phyloP scores from a whole-genome alignment of 2,888 invertebrate species.

The Drosophila atroscutellata region DNA sequence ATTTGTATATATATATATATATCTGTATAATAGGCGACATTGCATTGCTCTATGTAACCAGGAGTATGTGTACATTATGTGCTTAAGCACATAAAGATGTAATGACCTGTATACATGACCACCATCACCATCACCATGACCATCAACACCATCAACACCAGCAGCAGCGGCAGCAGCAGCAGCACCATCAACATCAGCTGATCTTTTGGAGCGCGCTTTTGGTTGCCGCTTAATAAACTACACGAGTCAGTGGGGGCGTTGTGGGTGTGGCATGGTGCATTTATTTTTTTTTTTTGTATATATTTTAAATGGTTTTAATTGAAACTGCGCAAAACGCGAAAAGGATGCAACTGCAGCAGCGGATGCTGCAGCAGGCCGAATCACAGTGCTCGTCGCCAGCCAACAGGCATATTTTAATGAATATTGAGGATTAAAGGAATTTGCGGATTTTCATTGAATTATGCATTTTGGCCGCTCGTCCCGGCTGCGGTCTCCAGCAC shows the following conservation, averaged over 20 bases:
- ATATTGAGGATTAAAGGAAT: conserved; percentile 85
- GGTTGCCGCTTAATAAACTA: conserved; percentile 69
- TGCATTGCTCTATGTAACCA: conserved; percentile 6
- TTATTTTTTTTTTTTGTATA: conserved; percentile 14
- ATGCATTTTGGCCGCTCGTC: conserved; percentile 80
- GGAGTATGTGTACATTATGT: conserved; percentile 61
- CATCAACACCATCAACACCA: conserved; percentile 22
- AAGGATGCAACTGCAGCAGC: conserved; percentile 16
- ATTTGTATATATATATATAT: neutral
- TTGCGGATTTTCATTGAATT: conserved; percentile 85
- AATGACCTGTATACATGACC: conserved; percentile 71
- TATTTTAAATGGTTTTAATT: conserved; percentile 83
- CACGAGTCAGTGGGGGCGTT: conserved; percentile 34
- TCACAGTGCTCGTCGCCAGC: conserved; percentile 46
- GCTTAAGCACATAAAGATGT: conserved; percentile 76
- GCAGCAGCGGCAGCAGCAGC: conserved; percentile 2
- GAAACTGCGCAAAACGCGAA: conserved; percentile 65
- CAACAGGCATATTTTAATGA: conserved; percentile 82
- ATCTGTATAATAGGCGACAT: conserved; percentile 1
- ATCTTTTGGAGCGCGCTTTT: conserved; percentile 40
- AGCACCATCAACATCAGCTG: conserved; percentile 35
- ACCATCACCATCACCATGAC: conserved; percentile 7
- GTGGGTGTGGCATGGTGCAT: conserved; percentile 40
- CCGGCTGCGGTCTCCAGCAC: conserved; percentile 50
- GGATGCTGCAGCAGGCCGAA: conserved; percentile 43